Evolutionary conservation across 37 sponge, comb jelly and placozoan genomes (phyloP).

Genomic region (Haliclona indistincta): DNA sequence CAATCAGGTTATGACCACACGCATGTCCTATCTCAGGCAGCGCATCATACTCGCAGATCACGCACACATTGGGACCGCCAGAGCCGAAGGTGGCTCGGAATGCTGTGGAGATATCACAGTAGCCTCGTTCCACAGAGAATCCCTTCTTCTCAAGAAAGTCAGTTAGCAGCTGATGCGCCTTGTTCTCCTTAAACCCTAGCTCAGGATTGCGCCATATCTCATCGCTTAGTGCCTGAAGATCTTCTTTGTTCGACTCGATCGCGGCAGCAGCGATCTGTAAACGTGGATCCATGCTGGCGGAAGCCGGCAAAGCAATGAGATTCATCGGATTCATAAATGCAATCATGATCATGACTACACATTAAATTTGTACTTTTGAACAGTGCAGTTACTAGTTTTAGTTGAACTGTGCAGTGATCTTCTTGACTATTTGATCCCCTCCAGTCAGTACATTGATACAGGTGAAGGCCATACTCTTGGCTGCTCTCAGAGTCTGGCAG

Average conservation of each 20-base stretch:
- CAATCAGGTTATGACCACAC: constrained; percentile 89
- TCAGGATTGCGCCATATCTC: constrained; percentile 63
- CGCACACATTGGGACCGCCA: constrained; percentile 57
- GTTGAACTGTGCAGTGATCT: not conserved
- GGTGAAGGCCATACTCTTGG: constrained; percentile 75
- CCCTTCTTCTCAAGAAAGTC: constrained; percentile 63
- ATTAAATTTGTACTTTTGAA: too few relatives aligned
- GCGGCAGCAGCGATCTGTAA: not conserved
- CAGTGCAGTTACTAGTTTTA: too few relatives aligned
- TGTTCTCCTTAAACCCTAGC: constrained; percentile 34
- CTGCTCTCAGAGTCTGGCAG: constrained; percentile 44
- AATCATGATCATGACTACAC: too few relatives aligned
- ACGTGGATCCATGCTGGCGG: too few relatives aligned
- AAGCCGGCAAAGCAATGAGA: too few relatives aligned
- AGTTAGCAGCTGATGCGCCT: constrained; percentile 39
- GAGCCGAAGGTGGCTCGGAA: constrained; percentile 74
- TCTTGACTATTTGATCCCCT: not conserved
- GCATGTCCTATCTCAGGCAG: constrained; percentile 88
- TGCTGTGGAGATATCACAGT: constrained; percentile 63
- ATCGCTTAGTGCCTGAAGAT: constrained; percentile 6
- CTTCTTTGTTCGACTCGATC: constrained; percentile 5
- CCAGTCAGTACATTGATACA: constrained; percentile 54
- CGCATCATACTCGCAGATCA: constrained; percentile 88
- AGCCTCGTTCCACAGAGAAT: constrained; percentile 67
- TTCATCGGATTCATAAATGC: too few relatives aligned